Base-by-base conservation (phyloP, 2,113 vertebrate species). In the Lycaon pictus region DNA sequence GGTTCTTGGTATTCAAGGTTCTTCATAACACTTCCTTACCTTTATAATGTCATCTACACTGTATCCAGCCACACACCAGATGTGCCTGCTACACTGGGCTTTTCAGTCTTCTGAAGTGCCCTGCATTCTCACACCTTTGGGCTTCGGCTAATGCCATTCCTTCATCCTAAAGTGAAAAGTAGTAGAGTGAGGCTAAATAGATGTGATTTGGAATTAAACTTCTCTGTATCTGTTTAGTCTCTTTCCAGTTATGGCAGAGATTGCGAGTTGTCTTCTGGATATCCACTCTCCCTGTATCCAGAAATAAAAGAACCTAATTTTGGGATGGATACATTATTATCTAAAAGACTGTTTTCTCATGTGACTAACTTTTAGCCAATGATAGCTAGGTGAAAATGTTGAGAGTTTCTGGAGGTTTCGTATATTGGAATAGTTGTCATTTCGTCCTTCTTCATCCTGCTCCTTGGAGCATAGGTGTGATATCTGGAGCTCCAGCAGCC, bases 281-380 rank as follows among this genome's bases (percentile, higher is more conserved):
- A 48, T 16, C 10, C 60, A 72, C n/a, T 69, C 11, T 63, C 19
- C 25, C 7, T 65, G 3, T 32, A 7, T 32, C 27, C 62, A 88
- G 48, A 62, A 96, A 88, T 72, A 94, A 88, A 3, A 90, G 15
- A 87, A 43, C n/a, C 19, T 76, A 65, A 93, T 37, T 58, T 88
- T 71, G 25, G 92, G 16, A 84, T 43, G 51, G 63, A 71, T 10
- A 53, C 6, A 19, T 84, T 23, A 87, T 11, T 22, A 63, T 62
- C 17, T 56, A 79, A 58, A n/a, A 79, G 56, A 86, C 72, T 80
- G 8, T 72, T 32, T 25, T 13, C 29, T 88, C 5, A n/a, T 17
- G 8, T 83, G 29, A 77, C n/a, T 51, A 23, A 3, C 10, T 69
- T 53, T 76, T 93, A 69, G 76, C 19, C 37, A 88, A 69, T 56